Evolutionary conservation across 2,113 vertebrate species (phyloP), one percentile per base, ranked within the genome.

Genomic region (Pluvialis apricaria): DNA sequence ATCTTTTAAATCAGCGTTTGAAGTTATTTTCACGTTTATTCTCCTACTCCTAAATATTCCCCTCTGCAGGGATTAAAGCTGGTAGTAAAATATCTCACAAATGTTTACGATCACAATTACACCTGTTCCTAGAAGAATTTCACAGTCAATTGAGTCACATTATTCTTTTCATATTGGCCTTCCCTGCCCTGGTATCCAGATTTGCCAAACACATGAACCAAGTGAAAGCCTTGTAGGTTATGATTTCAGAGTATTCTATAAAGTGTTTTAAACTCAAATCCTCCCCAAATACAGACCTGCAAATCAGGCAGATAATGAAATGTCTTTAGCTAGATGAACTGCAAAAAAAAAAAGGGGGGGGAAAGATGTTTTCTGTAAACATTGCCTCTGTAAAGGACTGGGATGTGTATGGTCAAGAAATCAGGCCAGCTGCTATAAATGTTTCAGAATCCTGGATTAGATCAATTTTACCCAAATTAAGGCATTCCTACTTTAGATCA

Each of bases 51-150:
- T 85, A 91, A 94, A 64, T 61, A 92, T 62, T 86, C 60, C 58
- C 58, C 72, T 94, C 94, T 91, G 82, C 64, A 83, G 60, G 71
- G 86, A 96, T 96, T 96, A 92, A 82, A 95, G 75, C 79, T 70
- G 84, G 81, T 45, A 89, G 89, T 96, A 95, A 95, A 95, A 90
- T 60, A 90, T 47, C 84, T 62, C 87, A 70, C 82, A 79, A 91
- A 81, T 93, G 94, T 96, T 96, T 97, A 94, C 10, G n/a, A 86
- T 83, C 92, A 85, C 75, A 86, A 83, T 96, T 97, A 96, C 94
- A 97, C 96, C 97, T 97, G 96, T 95, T 95, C 94, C 84, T 91
- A 80, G 51, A 94, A 87, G 92, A 79, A 95, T 97, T 97, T 97
- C 91, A 95, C 96, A 94, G 94, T 80, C 97, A 82, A 66, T 95